phyloP scores from a whole-genome alignment of 1,140 invertebrate species.

The Halesus radiatus region DNA sequence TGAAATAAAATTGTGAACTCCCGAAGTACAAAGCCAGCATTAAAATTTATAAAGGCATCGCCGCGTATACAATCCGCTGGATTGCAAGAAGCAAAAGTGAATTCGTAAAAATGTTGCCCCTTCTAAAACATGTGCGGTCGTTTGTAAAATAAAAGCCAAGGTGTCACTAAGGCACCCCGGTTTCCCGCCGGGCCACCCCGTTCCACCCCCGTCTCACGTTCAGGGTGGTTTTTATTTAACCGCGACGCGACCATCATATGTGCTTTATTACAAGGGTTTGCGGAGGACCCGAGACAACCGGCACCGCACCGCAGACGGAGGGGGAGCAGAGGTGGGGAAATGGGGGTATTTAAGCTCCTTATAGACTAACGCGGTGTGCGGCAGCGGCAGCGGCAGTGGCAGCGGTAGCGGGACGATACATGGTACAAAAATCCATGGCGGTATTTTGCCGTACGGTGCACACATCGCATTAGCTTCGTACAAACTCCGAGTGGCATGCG shows the following conservation, averaged over 20 bases:
- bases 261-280: constrained; percentile 41
- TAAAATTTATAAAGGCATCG: background rate
- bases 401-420: background rate
- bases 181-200: background rate
- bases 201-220: constrained; percentile 10
- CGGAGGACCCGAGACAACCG: background rate
- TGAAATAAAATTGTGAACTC: no score
- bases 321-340: background rate
- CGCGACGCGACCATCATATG: constrained; percentile 36
- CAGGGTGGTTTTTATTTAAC: constrained; percentile 43
- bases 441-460: no score
- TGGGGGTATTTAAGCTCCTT: constrained; percentile 5
- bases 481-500: no score
- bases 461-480: no score
- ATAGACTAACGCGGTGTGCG: background rate
- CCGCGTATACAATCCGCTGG: background rate
- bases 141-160: constrained; percentile 29
- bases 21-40: background rate
- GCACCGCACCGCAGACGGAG: background rate
- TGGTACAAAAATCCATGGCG: no score
- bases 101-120: constrained; percentile 25
- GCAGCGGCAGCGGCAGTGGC: no score
- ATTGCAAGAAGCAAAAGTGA: constrained; percentile 28
- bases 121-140: constrained; percentile 17
- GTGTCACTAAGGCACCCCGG: constrained; percentile 1